These are phyloP conservation scores for Crypturellus undulatus DNA, from an alignment of 2,113 vertebrate species.

Conservation along the genomic window DNA sequence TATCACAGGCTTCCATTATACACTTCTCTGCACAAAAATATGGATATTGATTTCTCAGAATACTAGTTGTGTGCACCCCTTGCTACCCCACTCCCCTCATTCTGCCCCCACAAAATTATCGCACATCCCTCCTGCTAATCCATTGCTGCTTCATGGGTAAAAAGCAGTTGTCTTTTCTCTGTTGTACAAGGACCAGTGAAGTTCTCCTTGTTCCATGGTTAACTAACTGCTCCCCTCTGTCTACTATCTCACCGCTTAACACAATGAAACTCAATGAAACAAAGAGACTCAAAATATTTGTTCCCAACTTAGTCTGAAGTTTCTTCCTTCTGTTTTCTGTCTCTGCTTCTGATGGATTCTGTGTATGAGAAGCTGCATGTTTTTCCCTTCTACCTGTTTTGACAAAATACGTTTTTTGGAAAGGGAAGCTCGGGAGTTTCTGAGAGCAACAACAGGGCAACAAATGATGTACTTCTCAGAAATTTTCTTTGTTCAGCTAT, in stretches of 20 bases:
- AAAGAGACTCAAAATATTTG: not conserved
- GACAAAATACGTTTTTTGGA: not conserved
- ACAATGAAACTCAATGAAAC: not conserved
- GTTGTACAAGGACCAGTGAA: not conserved
- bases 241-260: not conserved
- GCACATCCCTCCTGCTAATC: not conserved
- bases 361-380: not conserved
- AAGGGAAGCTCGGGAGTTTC: not conserved
- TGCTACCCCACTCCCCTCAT: not conserved
- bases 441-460: not conserved
- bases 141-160: not conserved
- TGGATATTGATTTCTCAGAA: not conserved
- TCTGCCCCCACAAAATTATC: not conserved
- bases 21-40: not conserved
- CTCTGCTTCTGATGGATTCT: not conserved
- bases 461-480: not conserved
- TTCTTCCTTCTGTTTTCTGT: not conserved
- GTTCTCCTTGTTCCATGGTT: fast-evolving
- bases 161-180: not conserved
- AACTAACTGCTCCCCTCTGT: not conserved
- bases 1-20: not conserved
- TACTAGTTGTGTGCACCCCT: not conserved
- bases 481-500: not conserved
- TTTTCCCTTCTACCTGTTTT: not conserved
- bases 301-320: not conserved